Base-by-base conservation (phyloP, 1,140 invertebrate genomes). In the Drosophila nikananu region DNA sequence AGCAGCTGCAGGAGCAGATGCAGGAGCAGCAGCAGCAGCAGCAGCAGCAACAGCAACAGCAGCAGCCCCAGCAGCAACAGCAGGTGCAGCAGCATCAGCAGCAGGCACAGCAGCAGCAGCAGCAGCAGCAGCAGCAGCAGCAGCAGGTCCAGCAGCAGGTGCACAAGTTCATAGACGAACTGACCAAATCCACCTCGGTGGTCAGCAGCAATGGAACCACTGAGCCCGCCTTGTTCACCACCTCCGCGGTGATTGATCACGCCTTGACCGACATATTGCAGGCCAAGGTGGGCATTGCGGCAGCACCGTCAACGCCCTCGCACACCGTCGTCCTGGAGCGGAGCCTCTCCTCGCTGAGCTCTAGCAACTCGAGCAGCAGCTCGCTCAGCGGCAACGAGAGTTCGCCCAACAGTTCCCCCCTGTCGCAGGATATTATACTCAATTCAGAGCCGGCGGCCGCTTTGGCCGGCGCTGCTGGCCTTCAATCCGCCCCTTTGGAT, bases 381-480 rank as follows among this genome's bases (percentile, higher is more conserved):
- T 84, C 86, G 13, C 46, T 77, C 1, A 80, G 79, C 17, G 73
- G 75, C 41, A 66, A 62, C 44, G 79, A 81, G 25, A 51, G 71
- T 2, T 90, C 93, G 0, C 91, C 92, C 0, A 84, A 90, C 15
- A 84, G 86, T 15, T 93, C 93, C 7, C 91, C 93, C 2, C 49
- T 93, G 0, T 84, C 81, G 5, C 93, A 93, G 60, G 93, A 93
- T 59, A 93, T 93, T 12, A 93, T 93, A 48, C 72, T 93, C 39
- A 93, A 92, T 37, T 93, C 92, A 8, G 89, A 93, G 49, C 91
- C 92, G 23, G 79, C 91, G 0, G 91, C 87, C 0, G 77, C 92
- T 0, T 54, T 89, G 32, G 84, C 70, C 17, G 70, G 71, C 12
- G 71, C 67, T 12, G 67, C 80, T 4, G 66, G 66, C 1, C 27